Base-by-base conservation (phyloP, 1,140 invertebrate genomes). In the Megathymus violae region DNA sequence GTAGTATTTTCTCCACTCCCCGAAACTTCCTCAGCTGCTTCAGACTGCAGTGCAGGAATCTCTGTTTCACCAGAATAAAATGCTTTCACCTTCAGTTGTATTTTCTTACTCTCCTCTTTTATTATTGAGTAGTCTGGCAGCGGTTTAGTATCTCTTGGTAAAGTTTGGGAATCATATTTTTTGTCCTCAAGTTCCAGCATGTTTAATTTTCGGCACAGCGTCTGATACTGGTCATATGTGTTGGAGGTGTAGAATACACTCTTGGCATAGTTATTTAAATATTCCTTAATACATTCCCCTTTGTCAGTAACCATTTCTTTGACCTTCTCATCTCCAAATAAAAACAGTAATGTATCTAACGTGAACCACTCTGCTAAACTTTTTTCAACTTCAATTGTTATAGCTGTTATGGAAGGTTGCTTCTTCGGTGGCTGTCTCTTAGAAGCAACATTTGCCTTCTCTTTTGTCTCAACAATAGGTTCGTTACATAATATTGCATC, bases 341-440 rank as follows among this genome's bases (percentile, higher is more conserved):
- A 62, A 69, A 92, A 92, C 5, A 93, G 71, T 52, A 93, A 75
- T 1, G 93, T 92, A 50, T 94, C 93, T 13, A 94, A 67, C n/a
- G 91, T 93, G 62, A 94, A 89, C 93, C 93, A 94, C 78, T 93
- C 92, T 10, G 89, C 80, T 15, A 94, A 63, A 76, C 88, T 91
- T 76, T 92, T 92, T 75, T 92, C 92, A 27, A 94, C 86, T 67
- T 91, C 80, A 61, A 91, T 82, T 16, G 81, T 82, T 40, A 88
- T 69, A 11, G 67, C 65, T 1, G 77, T 79, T 17, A 87, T 72
- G n/a, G 75, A 69, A n/a, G 74, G 77, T 54, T 80, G 76, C 17
- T 86, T 82, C 52, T 79, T 87, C 25, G 76, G 50, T 60, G 40
- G 46, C 5, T 54, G 2, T 17, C 69, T 78, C 63, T 82, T 82